Percentiles rank a stretch among this genome's conserved stretches.
Evolutionary conservation across 2,888 invertebrate genomes (phyloP).

Genomic region (Lycaena phlaeas): DNA sequence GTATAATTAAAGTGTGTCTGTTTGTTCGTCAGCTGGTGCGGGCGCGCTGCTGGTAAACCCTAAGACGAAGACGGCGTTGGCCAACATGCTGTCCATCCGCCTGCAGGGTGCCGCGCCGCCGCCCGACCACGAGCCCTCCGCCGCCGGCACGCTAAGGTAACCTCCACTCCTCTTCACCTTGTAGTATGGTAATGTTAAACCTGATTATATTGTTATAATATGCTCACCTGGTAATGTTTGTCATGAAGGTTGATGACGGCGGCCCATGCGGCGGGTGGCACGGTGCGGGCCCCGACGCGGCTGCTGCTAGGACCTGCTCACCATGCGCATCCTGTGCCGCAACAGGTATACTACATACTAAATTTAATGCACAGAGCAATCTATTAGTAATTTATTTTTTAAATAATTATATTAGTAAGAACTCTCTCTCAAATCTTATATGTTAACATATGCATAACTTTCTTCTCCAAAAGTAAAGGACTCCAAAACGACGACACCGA

Average conservation of each 20-base stretch:
- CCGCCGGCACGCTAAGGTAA: slow-evolving; percentile 77
- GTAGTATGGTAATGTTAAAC: no score
- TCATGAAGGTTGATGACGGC: slow-evolving; percentile 86
- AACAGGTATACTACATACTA: slow-evolving; percentile 22
- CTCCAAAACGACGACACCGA: no score
- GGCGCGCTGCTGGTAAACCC: slow-evolving; percentile 80
- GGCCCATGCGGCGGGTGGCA: slow-evolving; percentile 74
- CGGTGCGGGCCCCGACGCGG: slow-evolving; percentile 38
- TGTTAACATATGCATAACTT: no score
- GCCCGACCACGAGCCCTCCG: slow-evolving; percentile 71
- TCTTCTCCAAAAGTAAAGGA: no score
- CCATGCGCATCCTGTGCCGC: slow-evolving; percentile 47
- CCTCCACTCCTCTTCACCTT: no score
- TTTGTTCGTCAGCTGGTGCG: slow-evolving; percentile 23
- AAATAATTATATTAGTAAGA: no score
- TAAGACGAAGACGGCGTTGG: slow-evolving; percentile 95
- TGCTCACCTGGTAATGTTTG: no score
- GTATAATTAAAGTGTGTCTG: no score
- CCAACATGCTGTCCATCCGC: slow-evolving; percentile 92
- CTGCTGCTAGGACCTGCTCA: slow-evolving; percentile 70
- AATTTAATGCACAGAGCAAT: slow-evolving; percentile 44
- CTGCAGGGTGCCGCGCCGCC: slow-evolving; percentile 56
- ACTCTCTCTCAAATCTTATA: no score
- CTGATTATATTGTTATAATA: no score
- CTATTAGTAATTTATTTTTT: no score